These are phyloP conservation scores for Hydrolagus colliei DNA, from an alignment of 2,797 vertebrate genomes.

Conservation along the genomic window DNA sequence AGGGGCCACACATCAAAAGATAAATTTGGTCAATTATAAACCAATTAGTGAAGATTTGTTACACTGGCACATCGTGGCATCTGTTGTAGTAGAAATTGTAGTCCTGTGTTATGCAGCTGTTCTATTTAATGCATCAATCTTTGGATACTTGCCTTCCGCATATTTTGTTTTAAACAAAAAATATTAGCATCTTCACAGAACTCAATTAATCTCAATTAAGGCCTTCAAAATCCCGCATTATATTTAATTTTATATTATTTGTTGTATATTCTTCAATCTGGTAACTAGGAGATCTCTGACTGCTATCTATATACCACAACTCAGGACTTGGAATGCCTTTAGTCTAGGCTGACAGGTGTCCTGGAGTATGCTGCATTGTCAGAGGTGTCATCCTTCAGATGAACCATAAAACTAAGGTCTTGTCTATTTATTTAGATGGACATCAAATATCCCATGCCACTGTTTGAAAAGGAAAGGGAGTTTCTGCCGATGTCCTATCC, in stretches of 20 bases:
- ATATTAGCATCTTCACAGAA: neutral
- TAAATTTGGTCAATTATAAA: conserved; percentile 23
- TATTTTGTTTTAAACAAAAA: neutral
- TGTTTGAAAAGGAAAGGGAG: no score
- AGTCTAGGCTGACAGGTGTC: no score
- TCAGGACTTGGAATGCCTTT: no score
- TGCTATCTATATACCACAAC: no score
- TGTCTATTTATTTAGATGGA: no score
- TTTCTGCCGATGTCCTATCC: no score
- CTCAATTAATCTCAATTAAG: neutral
- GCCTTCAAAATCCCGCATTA: neutral
- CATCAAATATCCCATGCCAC: no score
- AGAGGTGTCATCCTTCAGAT: no score
- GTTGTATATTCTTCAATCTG: neutral
- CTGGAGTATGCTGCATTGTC: no score
- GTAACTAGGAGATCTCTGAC: neutral
- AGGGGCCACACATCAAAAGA: neutral
- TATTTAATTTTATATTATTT: neutral
- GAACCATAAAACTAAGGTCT: no score
- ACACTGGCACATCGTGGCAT: neutral
- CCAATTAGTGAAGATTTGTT: conserved; percentile 10
- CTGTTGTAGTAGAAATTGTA: neutral
- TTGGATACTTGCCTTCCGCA: neutral
- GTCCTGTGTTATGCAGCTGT: neutral
- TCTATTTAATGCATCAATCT: neutral